Conservation (phyloP, 2,888 invertebrate genomes). For the Parasteatoda lunata region DNA sequence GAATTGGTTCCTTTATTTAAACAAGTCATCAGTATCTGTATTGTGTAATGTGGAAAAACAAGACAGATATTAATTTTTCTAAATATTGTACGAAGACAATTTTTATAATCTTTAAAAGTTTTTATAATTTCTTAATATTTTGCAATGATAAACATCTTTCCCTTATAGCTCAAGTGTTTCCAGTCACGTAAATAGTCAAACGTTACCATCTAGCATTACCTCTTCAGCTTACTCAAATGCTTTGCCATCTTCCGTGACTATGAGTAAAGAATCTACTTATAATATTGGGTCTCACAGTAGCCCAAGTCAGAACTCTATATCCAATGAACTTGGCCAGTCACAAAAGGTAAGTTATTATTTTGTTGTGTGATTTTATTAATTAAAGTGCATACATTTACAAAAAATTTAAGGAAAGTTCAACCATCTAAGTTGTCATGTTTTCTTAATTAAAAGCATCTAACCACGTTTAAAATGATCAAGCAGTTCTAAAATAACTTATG, state of each 20-base stretch:
- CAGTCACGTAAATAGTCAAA: constrained; percentile 59
- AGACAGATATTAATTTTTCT: too few species aligned
- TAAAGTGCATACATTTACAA: too few species aligned
- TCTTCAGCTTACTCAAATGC: constrained; percentile 58
- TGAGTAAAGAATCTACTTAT: constrained; percentile 62
- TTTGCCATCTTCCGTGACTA: constrained; percentile 66
- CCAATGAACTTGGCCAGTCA: constrained; percentile 64
- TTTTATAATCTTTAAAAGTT: background rate
- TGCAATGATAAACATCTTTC: background rate
- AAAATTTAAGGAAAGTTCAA: too few species aligned
- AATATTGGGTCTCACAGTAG: constrained; percentile 56
- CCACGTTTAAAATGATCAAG: too few species aligned
- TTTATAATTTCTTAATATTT: background rate
- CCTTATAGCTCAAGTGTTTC: constrained; percentile 50
- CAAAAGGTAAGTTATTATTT: constrained; percentile 51
- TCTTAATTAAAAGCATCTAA: too few species aligned
- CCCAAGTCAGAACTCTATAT: constrained; percentile 55
- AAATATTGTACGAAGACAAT: background rate
- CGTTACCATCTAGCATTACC: constrained; percentile 54
- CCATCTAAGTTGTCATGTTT: too few species aligned
- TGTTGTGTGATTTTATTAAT: background rate
- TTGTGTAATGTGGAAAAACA: too few species aligned
- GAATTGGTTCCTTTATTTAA: background rate
- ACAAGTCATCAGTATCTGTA: background rate
- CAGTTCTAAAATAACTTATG: too few species aligned